Base-by-base conservation (phyloP, 2,113 vertebrate genomes). In the Cathartes aura region DNA sequence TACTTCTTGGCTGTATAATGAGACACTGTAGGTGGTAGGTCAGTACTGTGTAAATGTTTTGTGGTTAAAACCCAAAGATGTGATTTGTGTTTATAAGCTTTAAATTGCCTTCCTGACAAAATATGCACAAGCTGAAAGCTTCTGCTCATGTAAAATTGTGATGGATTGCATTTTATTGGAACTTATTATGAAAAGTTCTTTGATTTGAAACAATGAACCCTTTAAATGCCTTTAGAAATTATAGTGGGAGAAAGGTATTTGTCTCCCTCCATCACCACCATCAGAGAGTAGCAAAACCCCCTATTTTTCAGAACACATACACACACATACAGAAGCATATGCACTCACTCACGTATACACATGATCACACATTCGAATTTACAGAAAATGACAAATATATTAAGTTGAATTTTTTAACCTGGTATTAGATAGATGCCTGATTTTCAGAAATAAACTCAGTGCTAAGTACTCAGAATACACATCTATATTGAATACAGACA, bases 31-130 rank as follows among this genome's bases (percentile, higher is more conserved):
- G 92, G 87, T 89, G 73, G 94, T 93, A 87, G 71, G 70, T 79
- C 81, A 96, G 91, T 53, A 71, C 53, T 50, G 53, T 50, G 58
- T 94, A 96, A 89, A 89, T 76, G 89, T 94, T 85, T 75, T 87
- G 96, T 85, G 94, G 94, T 96, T 94, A 95, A 95, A 97, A 87
- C 68, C 79, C 50, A 83, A 83, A 94, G 92, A 90, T 92, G 36
- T 94, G 94, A 97, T 97, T 96, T 96, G 83, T 97, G 94, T 95
- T 97, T 95, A 96, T 91, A 97, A 96, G 91, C 68, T 96, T 96
- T 93, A 97, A 93, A 96, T 96, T 95, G 93, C 93, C 84, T 97
- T 94, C 93, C 95, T 91, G 81, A 97, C 24, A 96, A 96, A 93
- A 91, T 84, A 90, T 62, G 48, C 87, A 80, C 42, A 73, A 91